Conservation (phyloP, 2,888 invertebrate species). For the Melinopterus prodromus region DNA sequence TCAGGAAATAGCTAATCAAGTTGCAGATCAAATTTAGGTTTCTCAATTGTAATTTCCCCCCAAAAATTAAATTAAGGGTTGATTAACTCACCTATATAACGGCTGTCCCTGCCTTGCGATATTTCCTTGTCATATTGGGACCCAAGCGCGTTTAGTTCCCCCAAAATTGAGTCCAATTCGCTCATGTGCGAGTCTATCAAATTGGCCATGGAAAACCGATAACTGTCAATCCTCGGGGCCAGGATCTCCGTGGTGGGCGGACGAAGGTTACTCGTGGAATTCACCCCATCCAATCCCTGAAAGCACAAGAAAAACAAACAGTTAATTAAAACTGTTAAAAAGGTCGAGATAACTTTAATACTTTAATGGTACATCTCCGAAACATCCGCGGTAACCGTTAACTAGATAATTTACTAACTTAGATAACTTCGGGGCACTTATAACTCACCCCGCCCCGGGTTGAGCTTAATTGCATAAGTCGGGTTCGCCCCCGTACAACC, state of each 20-base stretch:
- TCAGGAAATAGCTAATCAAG: no score
- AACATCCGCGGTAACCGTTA: neutral
- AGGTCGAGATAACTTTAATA: neutral
- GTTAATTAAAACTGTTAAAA: neutral
- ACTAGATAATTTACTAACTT: conserved; percentile 4
- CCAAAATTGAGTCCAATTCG: conserved; percentile 95
- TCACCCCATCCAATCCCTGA: conserved; percentile 74
- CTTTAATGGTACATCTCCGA: neutral
- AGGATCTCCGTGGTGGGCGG: conserved; percentile 75
- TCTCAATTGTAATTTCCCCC: no score
- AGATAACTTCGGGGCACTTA: neutral
- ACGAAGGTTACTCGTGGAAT: conserved; percentile 65
- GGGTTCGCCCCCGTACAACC: neutral
- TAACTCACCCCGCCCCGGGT: neutral
- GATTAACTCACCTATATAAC: conserved; percentile 55
- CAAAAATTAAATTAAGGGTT: neutral
- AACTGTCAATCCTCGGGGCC: conserved; percentile 86
- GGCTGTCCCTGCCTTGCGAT: conserved; percentile 57
- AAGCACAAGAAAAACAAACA: conserved; percentile 56
- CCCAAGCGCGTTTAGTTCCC: conserved; percentile 93
- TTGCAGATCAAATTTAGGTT: no score
- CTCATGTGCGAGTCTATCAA: conserved; percentile 96
- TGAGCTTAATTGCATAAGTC: neutral
- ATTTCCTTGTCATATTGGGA: conserved; percentile 69
- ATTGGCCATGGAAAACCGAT: conserved; percentile 95